Percentiles rank a stretch among this genome's conserved stretches.
phyloP scores from a whole-genome alignment of 2,888 invertebrate genomes.

The Orchestes rusci region DNA sequence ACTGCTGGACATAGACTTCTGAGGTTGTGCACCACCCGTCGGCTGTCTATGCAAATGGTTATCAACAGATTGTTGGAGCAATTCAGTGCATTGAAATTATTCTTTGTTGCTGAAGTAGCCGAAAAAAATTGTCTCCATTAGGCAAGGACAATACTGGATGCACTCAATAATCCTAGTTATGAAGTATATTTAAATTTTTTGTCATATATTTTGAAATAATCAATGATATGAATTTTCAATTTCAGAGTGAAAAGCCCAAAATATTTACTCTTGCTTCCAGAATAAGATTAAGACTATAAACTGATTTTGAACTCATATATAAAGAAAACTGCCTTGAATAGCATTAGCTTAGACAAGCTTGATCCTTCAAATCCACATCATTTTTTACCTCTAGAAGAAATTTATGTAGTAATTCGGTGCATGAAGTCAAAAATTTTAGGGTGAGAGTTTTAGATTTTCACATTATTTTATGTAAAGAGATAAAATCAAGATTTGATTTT shows the following conservation, averaged over 20 bases:
- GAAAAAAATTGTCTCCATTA: constrained; percentile 9
- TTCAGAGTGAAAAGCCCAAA: constrained; percentile 6
- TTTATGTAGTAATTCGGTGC: no score
- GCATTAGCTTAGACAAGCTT: no score
- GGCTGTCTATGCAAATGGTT: constrained; percentile 20
- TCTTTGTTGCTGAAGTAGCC: constrained; percentile 11
- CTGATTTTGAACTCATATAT: no score
- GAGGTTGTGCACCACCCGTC: constrained; percentile 16
- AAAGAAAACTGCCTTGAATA: no score
- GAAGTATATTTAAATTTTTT: constrained; percentile 16
- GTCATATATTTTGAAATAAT: constrained; percentile 11
- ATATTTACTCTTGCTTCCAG: no score
- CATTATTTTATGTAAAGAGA: no score
- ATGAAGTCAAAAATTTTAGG: no score
- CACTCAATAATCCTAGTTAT: constrained; percentile 14
- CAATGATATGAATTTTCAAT: constrained; percentile 12
- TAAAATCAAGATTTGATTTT: no score
- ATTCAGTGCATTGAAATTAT: constrained; percentile 13
- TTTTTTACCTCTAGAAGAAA: no score
- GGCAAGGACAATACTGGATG: constrained; percentile 10
- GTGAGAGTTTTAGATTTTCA: no score
- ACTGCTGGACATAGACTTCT: constrained; percentile 8
- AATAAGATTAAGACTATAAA: no score
- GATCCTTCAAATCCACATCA: no score
- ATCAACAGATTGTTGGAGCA: constrained; percentile 14